Base-by-base conservation (phyloP, 2,113 vertebrate genomes). In the Solea senegalensis region DNA sequence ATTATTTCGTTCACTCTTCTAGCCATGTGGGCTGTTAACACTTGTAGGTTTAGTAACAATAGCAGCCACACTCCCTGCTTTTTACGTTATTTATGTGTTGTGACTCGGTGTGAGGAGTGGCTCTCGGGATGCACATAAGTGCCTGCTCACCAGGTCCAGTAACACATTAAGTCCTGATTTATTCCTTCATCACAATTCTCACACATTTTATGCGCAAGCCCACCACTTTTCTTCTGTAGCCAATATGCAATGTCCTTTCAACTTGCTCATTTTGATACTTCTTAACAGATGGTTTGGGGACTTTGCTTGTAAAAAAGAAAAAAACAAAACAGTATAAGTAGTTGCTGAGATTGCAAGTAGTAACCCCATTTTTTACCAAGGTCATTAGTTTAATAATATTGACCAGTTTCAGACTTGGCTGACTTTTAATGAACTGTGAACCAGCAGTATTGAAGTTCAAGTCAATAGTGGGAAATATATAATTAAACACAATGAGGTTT, bases 341-440 rank as follows among this genome's bases (percentile, higher is more conserved):
- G 73, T 80, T 9, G 63, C 85, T 91, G 86, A 82, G 71, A 70
- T 61, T 84, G 83, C 74, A 79, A 80, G 78, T 64, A 58, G 65
- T 57, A 46, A 64, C 65, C 44, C 14, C 14, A 44, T 59, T 83
- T 64, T 83, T 64, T 59, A 61, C 65, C 55, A 64, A 87, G 78
- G 73, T 78, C 41, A 62, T 90, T 92, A 86, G 86, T 92, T 86
- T 89, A 89, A 88, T 87, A 68, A 86, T 91, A 93, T 92, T 91
- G 88, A 92, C 85, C 78, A 85, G 78, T 90, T 92, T 90, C 85
- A 92, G 84, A 91, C 80, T 81, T 61, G 62, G 65, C 83, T 91
- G 88, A 88, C 72, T 92, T 90, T 92, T 92, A 92, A 93, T 90
- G 90, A 93, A 91, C 80, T 91, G 89, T 69, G 65, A 90, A 89